These are phyloP conservation scores for Hymenochirus boettgeri DNA, from an alignment of 2,113 vertebrate species.

Conservation along the genomic window DNA sequence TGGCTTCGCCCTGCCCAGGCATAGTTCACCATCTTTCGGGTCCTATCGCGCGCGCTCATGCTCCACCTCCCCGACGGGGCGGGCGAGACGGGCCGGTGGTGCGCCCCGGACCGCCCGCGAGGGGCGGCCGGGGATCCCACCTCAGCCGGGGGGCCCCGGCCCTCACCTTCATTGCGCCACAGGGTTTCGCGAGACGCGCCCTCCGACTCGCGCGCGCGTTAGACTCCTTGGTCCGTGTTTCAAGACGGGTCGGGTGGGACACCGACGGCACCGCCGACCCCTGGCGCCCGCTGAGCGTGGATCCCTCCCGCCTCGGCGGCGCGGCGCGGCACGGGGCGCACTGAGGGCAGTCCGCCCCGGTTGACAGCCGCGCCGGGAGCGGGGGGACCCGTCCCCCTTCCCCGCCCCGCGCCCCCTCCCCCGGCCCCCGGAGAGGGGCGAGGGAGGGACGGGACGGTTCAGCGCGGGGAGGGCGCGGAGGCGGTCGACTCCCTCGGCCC, in stretches of 20 bases:
- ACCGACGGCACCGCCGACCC: slow-evolving; percentile 19
- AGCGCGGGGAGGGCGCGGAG: too few species aligned
- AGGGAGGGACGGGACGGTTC: too few species aligned
- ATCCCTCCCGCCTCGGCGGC: neutral
- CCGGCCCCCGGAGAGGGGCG: neutral
- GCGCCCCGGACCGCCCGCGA: slow-evolving; percentile 16
- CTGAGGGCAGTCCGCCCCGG: too few species aligned
- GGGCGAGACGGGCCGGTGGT: slow-evolving; percentile 42
- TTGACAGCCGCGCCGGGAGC: neutral
- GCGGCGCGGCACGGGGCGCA: neutral
- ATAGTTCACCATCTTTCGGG: too few species aligned
- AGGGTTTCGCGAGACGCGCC: too few species aligned
- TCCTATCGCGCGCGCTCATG: too few species aligned
- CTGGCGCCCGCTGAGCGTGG: neutral
- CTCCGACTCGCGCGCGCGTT: slow-evolving; percentile 19
- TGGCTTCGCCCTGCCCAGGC: too few species aligned
- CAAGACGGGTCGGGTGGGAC: slow-evolving; percentile 26
- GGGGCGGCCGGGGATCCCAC: slow-evolving; percentile 4
- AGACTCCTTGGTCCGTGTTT: slow-evolving; percentile 37
- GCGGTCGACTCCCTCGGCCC: slow-evolving; percentile 1
- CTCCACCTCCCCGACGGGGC: slow-evolving; percentile 13
- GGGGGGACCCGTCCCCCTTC: too few species aligned
- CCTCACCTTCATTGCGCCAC: too few species aligned
- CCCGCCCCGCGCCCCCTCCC: neutral
- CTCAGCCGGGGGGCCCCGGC: slow-evolving; percentile 4